Percentiles rank a stretch among this genome's conserved stretches.
Evolutionary conservation across 2,113 vertebrate species (phyloP).

Genomic region (Ptyas mucosa): DNA sequence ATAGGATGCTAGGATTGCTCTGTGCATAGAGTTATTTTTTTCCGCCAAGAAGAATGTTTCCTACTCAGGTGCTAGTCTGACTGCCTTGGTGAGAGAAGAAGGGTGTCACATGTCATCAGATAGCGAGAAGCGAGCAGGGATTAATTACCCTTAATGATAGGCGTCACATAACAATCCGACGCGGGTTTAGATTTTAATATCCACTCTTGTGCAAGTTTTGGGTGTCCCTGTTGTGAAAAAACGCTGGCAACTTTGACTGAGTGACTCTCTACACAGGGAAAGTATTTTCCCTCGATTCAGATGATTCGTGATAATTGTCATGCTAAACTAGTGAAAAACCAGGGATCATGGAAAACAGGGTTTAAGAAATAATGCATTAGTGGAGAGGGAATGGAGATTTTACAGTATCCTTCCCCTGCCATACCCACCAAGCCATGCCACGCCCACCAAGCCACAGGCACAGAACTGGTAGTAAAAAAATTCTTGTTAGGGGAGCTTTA

Average conservation of each 20-base stretch:
- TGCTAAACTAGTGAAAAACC: neutral
- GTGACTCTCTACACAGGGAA: neutral
- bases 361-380: neutral
- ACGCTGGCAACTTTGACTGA: neutral
- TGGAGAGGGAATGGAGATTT: too few relatives aligned
- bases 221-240: neutral
- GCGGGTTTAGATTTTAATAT: neutral
- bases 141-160: neutral
- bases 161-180: neutral
- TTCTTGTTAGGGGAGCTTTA: too few relatives aligned
- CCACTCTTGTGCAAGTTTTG: neutral
- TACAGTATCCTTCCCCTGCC: too few relatives aligned
- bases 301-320: neutral
- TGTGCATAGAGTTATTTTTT: neutral
- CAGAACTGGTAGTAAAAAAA: too few relatives aligned
- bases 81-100: neutral
- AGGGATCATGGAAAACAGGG: neutral
- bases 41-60: neutral
- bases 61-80: neutral
- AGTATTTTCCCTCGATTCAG: neutral
- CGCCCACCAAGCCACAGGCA: too few relatives aligned
- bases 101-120: neutral
- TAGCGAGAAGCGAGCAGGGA: neutral
- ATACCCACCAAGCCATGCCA: too few relatives aligned
- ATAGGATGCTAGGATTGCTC: neutral